Evolutionary conservation across 1,140 invertebrate genomes (phyloP), one percentile per base, ranked within the genome.

Genomic region (Hypothenemus hampei): DNA sequence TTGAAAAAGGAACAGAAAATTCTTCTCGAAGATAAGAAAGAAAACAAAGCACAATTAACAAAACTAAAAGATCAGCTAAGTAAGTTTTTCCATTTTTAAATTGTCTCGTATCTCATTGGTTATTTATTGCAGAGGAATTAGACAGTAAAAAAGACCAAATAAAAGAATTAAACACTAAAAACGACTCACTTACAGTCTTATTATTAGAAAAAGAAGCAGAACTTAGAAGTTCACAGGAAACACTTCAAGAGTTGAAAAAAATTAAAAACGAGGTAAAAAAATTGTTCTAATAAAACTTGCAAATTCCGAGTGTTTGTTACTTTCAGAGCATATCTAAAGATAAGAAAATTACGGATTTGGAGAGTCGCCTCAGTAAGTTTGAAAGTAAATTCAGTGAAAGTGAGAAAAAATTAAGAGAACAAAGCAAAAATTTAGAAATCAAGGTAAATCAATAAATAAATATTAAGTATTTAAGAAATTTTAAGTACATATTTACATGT

Each of bases 301-400:
- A 24, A n/a, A n/a, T n/a, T n/a, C n/a, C n/a, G n/a, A n/a, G n/a
- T n/a, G n/a, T n/a, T n/a, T n/a, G n/a, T 40, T 31, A 16, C 29
- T 76, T 75, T 26, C 50, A 80, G 78, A 68, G 77, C 23, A 70
- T 71, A 35, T 76, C 78, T 59, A 80, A 80, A 66, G 69, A 75
- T 22, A 78, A 77, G 58, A 80, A 80, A 65, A 72, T 81, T 44
- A 57, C 58, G 36, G 78, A 81, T 24, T 64, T 79, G 55, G 78
- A 81, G 68, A 78, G 77, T 59, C 77, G 78, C 71, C 26, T 81
- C 11, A 79, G 78, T 65, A 79, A 81, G 51, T 57, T 70, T 7
- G 81, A 83, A 65, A 81, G 83, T 24, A 81, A 79, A 69, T 74
- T 74, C 36, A 82, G 78, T 60, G 75, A 77, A 57, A 73, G 70